Percentiles rank a stretch among this genome's conserved stretches.
These are phyloP conservation scores for Sphaerophoria rueppellii DNA, from an alignment of 2,888 invertebrate species.

Conservation along the genomic window DNA sequence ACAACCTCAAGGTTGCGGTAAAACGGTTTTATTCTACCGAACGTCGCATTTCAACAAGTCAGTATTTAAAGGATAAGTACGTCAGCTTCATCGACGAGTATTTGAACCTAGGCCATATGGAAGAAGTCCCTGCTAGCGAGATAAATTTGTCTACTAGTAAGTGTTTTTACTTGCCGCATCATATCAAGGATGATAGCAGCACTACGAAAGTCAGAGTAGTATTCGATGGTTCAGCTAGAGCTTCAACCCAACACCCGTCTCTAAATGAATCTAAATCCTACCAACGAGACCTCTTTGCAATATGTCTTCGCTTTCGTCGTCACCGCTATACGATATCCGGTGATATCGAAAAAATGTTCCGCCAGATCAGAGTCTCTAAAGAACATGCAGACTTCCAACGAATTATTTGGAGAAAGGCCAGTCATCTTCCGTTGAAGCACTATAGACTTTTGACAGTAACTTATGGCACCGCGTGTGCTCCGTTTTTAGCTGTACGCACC, in stretches of 20 bases:
- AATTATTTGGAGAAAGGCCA: conserved; percentile 55
- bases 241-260: conserved; percentile 8
- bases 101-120: conserved; percentile 36
- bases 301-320: conserved; percentile 49
- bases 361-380: conserved; percentile 40
- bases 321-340: conserved; percentile 53
- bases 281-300: conserved; percentile 50
- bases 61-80: conserved; percentile 15
- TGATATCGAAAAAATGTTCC: conserved; percentile 61
- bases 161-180: conserved; percentile 37
- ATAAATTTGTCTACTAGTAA: conserved; percentile 1
- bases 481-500: conserved; percentile 59
- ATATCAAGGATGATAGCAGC: conserved; percentile 49
- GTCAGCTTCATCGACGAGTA: conserved; percentile 37
- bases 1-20: conserved; percentile 7
- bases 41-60: too few relatives aligned
- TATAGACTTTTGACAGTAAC: conserved; percentile 60
- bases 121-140: conserved; percentile 17
- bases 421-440: conserved; percentile 31
- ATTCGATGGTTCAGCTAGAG: too few relatives aligned
- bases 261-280: conserved; percentile 49
- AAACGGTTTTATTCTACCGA: conserved; percentile 24
- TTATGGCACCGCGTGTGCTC: conserved; percentile 63
- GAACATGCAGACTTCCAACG: conserved; percentile 55
- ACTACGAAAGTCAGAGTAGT: too few relatives aligned